Base-by-base conservation (phyloP, 2,797 vertebrate species). In the Acridotheres tristis region DNA sequence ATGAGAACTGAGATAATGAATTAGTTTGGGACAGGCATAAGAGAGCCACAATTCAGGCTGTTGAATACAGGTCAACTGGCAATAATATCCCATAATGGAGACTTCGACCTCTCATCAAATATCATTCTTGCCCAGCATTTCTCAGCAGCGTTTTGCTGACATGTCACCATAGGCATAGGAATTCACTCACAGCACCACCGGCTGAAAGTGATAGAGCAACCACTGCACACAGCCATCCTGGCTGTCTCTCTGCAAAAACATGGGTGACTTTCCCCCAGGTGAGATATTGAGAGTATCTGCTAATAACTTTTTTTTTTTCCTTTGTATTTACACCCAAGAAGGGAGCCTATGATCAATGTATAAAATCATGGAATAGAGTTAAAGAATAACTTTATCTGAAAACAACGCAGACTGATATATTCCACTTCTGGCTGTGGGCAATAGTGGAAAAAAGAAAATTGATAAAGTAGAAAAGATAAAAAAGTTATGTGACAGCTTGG, bases 31-130 rank as follows among this genome's bases (percentile, higher is more conserved):
- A 55, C 21, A 26, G 14, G 21, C 19, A 29, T 11, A 19, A 81
- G 25, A 32, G 3, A 73, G 42, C 8, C 48, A 9, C 21, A 42
- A 0, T 32, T 38, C 34, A 67, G 26, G 32, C 30, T 54, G 26
- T 11, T 42, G 50, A 82, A 45, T 29, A n/a, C 4, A 43, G 42
- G 20, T 5, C 29, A 74, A 7, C 16, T 62, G 34, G 7, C 27
- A 85, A 21, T n/a, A 47, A 62, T 4, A 6, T 2, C 1, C 22
- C 30, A 0, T 30, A 59, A 48, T 4, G 10, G 22, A 69, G 15
- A 63, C 21, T 18, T 18, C 66, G 45, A 36, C 19, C 7, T 50
- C 32, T 65, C 27, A 63, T 47, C 29, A 65, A 48, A 36, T 8
- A 5, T 63, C 3, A 0, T 3, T 84, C 15, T 73, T 76, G 26